Evolutionary conservation across 1,140 invertebrate species (phyloP).

Genomic region (Atta colombica): DNA sequence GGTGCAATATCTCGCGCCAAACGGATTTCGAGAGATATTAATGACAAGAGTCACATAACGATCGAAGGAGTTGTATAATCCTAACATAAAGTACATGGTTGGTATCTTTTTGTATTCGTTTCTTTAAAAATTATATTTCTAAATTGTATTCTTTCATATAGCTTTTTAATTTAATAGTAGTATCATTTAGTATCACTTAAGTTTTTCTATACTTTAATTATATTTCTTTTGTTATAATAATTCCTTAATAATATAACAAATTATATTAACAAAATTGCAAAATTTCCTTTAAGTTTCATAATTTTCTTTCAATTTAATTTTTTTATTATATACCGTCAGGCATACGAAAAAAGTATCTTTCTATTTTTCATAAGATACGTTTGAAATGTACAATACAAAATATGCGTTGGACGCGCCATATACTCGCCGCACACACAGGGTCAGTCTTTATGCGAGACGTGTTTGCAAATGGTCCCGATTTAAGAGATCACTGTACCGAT

Average conservation of each 20-base stretch:
- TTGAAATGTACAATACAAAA: conserved; percentile 5
- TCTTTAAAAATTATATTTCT: neutral
- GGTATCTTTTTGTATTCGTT: neutral
- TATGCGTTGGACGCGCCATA: neutral
- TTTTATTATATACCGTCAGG: neutral
- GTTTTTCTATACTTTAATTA: neutral
- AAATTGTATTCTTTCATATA: neutral
- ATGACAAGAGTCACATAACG: conserved; percentile 4
- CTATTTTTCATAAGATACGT: neutral
- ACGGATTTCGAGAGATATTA: conserved; percentile 15
- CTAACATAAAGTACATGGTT: neutral
- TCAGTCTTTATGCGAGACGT: conserved; percentile 3
- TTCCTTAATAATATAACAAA: neutral
- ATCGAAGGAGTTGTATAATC: neutral
- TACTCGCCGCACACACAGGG: neutral
- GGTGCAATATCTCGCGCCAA: conserved; percentile 6
- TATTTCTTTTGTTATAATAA: too few relatives aligned
- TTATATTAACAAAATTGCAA: neutral
- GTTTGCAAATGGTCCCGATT: conserved; percentile 30
- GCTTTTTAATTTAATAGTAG: neutral
- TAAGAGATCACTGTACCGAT: conserved; percentile 29
- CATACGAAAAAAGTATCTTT: neutral
- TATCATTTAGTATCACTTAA: neutral
- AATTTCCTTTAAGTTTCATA: neutral
- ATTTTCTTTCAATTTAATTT: neutral